phyloP scores from a whole-genome alignment of 2,888 invertebrate genomes.

The Eurois occulta region DNA sequence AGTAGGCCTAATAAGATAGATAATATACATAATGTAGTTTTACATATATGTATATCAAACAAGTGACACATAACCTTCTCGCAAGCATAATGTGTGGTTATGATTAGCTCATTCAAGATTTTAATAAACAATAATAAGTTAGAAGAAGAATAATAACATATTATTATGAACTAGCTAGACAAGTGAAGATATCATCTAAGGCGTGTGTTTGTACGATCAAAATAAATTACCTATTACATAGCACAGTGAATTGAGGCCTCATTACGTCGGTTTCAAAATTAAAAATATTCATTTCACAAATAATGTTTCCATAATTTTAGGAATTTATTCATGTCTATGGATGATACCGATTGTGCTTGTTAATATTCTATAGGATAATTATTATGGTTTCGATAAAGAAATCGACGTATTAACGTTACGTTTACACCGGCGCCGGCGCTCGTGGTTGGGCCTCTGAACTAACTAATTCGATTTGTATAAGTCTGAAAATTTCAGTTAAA shows the following conservation, averaged over 20 bases:
- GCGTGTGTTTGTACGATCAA: background rate
- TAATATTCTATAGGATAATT: too few relatives aligned
- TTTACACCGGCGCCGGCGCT: too few relatives aligned
- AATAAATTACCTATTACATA: background rate
- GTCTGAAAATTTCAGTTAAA: background rate
- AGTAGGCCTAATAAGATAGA: constrained; percentile 7
- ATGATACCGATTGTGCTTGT: too few relatives aligned
- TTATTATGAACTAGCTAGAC: constrained; percentile 15
- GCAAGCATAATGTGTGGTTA: constrained; percentile 29
- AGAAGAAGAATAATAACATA: constrained; percentile 10
- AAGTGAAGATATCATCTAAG: constrained; percentile 1
- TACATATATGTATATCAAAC: background rate
- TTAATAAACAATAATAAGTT: constrained; percentile 39
- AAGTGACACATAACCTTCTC: constrained; percentile 15
- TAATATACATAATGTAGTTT: constrained; percentile 12
- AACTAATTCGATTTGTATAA: background rate
- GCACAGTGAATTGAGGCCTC: background rate
- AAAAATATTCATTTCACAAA: too few relatives aligned
- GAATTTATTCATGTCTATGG: too few relatives aligned
- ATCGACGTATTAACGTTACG: too few relatives aligned
- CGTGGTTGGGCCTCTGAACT: background rate
- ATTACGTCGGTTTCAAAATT: too few relatives aligned
- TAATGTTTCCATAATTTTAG: too few relatives aligned
- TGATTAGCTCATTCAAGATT: constrained; percentile 35
- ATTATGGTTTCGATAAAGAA: too few relatives aligned